These are phyloP conservation scores for Maconellicoccus hirsutus DNA, from an alignment of 1,140 invertebrate genomes.

Conservation along the genomic window DNA sequence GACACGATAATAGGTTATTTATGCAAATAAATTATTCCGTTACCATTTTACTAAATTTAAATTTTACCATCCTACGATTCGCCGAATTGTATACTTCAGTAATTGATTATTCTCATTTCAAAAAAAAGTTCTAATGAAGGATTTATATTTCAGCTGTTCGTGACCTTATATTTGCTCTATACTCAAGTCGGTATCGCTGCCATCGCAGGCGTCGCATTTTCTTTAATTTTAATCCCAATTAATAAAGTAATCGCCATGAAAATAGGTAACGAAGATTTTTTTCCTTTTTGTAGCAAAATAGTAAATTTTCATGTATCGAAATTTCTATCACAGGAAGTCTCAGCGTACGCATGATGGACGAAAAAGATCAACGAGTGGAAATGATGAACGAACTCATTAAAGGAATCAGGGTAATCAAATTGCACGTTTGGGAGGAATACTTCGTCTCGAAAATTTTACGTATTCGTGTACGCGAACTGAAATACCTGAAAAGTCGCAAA, in stretches of 20 bases:
- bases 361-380: slow-evolving; percentile 83
- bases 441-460: slow-evolving; percentile 56
- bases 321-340: slow-evolving; percentile 40
- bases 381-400: slow-evolving; percentile 76
- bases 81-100: no score
- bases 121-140: no score
- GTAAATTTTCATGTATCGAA: slow-evolving; percentile 8
- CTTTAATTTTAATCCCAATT: slow-evolving; percentile 82
- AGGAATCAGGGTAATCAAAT: slow-evolving; percentile 81
- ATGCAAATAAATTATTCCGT: slow-evolving; percentile 1
- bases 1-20: no score
- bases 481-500: slow-evolving; percentile 70
- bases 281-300: no score
- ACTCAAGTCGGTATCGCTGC: slow-evolving; percentile 83
- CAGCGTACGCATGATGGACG: slow-evolving; percentile 77
- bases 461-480: slow-evolving; percentile 57
- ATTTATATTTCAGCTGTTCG: slow-evolving; percentile 62
- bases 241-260: slow-evolving; percentile 82
- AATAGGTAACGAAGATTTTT: slow-evolving; percentile 50
- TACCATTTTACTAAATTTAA: not conserved
- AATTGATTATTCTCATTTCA: no score
- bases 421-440: slow-evolving; percentile 85
- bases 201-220: slow-evolving; percentile 76
- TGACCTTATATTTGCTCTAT: slow-evolving; percentile 72
- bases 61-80: no score